Evolutionary conservation across 2,888 invertebrate species (phyloP).

Genomic region (Stomorhina lunata): DNA sequence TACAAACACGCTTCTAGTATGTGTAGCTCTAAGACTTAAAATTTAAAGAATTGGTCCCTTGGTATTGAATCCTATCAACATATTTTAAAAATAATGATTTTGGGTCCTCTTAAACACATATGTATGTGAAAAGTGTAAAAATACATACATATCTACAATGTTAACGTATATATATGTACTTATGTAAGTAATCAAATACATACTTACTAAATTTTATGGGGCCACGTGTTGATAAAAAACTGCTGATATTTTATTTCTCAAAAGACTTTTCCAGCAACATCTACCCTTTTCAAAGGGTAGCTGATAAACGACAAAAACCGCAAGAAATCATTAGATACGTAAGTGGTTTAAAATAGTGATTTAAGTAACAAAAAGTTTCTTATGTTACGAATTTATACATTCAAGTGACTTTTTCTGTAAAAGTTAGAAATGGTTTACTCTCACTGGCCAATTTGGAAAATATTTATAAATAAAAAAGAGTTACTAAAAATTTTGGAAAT

Average conservation of each 20-base stretch:
- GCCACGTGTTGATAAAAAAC: not conserved
- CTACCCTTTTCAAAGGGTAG: not conserved
- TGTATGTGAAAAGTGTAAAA: not conserved
- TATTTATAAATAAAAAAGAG: too few relatives aligned
- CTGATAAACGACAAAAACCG: not conserved
- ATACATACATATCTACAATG: not conserved
- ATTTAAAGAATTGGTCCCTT: slow-evolving; percentile 23
- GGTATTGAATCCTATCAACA: slow-evolving; percentile 9
- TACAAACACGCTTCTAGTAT: too few relatives aligned
- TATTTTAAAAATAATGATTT: slow-evolving; percentile 34
- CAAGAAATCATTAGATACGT: not conserved
- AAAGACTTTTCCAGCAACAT: not conserved
- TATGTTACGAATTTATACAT: too few relatives aligned
- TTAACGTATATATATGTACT: not conserved
- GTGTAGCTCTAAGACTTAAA: slow-evolving; percentile 10
- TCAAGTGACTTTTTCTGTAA: too few relatives aligned
- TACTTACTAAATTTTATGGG: not conserved
- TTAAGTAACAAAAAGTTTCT: not conserved
- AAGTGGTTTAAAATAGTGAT: not conserved
- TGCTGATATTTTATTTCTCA: not conserved
- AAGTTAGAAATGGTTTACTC: too few relatives aligned
- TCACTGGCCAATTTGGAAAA: too few relatives aligned
- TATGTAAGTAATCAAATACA: not conserved
- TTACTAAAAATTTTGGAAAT: too few relatives aligned
- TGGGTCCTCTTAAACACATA: not conserved